Percentiles rank a stretch among this genome's conserved stretches.
Evolutionary conservation across 2,888 invertebrate genomes (phyloP).

Genomic region (Drosophila niveifrons): DNA sequence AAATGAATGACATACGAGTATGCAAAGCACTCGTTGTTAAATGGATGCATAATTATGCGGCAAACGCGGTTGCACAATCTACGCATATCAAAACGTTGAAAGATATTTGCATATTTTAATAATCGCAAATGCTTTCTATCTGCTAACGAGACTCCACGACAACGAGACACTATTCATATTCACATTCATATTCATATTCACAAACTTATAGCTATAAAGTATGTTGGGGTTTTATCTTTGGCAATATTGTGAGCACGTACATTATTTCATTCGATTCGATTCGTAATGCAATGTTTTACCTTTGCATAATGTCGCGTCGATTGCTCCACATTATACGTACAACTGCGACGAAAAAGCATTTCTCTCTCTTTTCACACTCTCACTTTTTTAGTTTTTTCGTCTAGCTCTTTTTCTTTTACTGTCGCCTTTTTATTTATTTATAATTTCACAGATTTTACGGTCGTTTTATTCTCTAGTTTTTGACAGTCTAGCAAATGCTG

Average conservation of each 20-base stretch:
- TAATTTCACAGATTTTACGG: background rate
- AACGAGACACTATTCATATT: background rate
- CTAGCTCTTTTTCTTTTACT: background rate
- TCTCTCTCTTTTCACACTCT: constrained; percentile 20
- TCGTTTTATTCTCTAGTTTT: constrained; percentile 30
- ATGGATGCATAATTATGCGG: constrained; percentile 49
- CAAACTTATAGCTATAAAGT: constrained; percentile 17
- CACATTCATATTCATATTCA: constrained; percentile 20
- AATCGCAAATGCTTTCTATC: constrained; percentile 15
- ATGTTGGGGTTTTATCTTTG: constrained; percentile 16
- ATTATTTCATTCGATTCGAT: constrained; percentile 40
- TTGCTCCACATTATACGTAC: constrained; percentile 84
- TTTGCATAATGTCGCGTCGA: constrained; percentile 83
- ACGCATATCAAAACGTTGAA: constrained; percentile 4
- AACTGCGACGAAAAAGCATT: constrained; percentile 84
- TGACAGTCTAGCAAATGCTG: constrained; percentile 34
- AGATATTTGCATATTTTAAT: constrained; percentile 28
- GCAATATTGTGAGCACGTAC: constrained; percentile 58
- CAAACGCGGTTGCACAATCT: constrained; percentile 87
- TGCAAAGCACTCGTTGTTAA: constrained; percentile 4
- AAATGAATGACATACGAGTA: constrained; percentile 15
- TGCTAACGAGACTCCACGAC: constrained; percentile 3
- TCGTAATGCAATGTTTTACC: constrained; percentile 73
- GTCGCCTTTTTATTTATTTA: constrained; percentile 1
- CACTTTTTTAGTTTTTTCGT: constrained; percentile 6